These are phyloP conservation scores for Trinorchestia longiramus DNA, from an alignment of 1,140 invertebrate species.

Conservation along the genomic window DNA sequence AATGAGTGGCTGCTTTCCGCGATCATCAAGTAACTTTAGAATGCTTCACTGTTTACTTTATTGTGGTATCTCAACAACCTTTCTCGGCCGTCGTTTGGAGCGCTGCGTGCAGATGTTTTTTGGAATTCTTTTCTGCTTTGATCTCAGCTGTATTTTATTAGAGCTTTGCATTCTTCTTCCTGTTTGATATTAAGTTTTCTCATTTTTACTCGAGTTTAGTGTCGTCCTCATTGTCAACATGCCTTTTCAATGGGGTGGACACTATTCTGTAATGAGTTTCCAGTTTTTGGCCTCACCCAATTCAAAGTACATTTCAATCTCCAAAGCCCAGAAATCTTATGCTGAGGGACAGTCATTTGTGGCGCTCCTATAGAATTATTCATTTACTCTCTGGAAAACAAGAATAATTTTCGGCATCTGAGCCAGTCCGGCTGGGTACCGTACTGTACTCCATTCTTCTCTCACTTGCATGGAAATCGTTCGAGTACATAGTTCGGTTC, in stretches of 20 bases:
- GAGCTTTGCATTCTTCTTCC: background rate
- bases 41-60: background rate
- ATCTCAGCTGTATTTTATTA: background rate
- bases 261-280: background rate
- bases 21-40: background rate
- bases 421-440: background rate
- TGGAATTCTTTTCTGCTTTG: background rate
- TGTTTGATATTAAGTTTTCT: background rate
- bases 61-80: background rate
- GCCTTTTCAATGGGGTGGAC: background rate
- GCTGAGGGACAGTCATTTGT: background rate
- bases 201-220: background rate
- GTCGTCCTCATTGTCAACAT: background rate
- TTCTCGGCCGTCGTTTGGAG: background rate
- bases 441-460: background rate
- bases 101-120: background rate
- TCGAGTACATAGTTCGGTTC: no score
- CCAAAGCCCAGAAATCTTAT: background rate
- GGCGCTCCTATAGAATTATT: background rate
- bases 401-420: background rate
- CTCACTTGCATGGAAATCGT: background rate
- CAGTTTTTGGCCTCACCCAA: background rate
- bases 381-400: background rate
- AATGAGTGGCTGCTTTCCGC: background rate
- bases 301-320: background rate